Evolutionary conservation across 2,113 vertebrate species (phyloP).

Genomic region (Rhagologus leucostigma): DNA sequence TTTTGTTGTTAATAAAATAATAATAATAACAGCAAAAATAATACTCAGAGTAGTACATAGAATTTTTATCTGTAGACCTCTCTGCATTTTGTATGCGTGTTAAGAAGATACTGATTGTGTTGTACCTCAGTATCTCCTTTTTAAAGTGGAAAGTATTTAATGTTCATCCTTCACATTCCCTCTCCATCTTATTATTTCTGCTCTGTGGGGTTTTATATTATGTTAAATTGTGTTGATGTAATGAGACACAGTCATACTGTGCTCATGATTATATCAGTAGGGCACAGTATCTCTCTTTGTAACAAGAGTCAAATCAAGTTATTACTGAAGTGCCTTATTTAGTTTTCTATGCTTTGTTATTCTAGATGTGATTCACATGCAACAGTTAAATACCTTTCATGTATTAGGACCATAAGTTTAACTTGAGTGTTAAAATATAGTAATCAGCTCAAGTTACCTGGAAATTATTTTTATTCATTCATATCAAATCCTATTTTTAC

Average conservation of each 20-base stretch:
- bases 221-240: slow-evolving; percentile 24
- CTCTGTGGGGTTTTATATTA: background rate
- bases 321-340: background rate
- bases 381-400: background rate
- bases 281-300: background rate
- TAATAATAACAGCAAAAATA: background rate
- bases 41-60: background rate
- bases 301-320: background rate
- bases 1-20: background rate
- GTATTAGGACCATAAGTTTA: background rate
- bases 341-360: background rate
- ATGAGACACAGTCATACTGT: slow-evolving; percentile 8
- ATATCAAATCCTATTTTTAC: background rate
- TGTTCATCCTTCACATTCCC: background rate
- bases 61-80: background rate
- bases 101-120: background rate
- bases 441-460: background rate
- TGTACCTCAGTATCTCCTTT: background rate
- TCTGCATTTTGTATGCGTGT: background rate
- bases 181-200: slow-evolving; percentile 12
- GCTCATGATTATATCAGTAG: slow-evolving; percentile 8
- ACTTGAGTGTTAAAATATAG: slow-evolving; percentile 1
- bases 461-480: background rate
- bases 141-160: background rate
- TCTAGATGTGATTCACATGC: background rate